Base-by-base conservation (phyloP, 2,888 invertebrate genomes). In the Caenorhabditis panamensis region DNA sequence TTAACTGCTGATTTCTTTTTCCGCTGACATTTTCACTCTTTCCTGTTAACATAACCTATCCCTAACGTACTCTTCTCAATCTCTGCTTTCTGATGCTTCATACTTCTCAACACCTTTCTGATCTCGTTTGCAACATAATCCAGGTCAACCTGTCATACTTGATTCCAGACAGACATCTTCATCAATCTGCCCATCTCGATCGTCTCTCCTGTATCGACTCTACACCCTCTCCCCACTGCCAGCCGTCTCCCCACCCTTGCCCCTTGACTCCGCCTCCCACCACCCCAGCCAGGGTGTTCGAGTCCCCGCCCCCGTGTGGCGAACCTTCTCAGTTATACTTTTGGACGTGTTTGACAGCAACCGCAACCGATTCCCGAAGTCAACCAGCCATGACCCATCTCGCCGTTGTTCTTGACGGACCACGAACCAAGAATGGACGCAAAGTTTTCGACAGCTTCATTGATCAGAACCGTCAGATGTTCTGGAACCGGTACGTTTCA, bases 371-470 rank as follows among this genome's bases (percentile, higher is more conserved):
- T 16, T 16, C 51, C 24, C 11, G 41, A 44, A 49, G 28, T 56
- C 26, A 49, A 28, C 18, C 28, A 41, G 28, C n/a, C 8, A 83
- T 83, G 83, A 61, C 83, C 24, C 82, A 80, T 31, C 64, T 86
- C 13, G 86, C 86, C 28, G 79, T 86, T 24, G 83, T 86, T 22
- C 75, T 86, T 26, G 69, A 84, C 44, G 83, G 84, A 41, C 84
- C 83, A 18, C 80, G 79, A 61, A 68, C 83, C 9, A 82, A 84
- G 63, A 86, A 85, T 79, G 86, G 86, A 16, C 78, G 84, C 0
- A 63, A 81, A 16, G 83, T 86, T 9, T 86, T 85, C 64, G 85
- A 85, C 6, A 82, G 83, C 31, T 86, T 86, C 51, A 56, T 85
- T n/a, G 77, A 80, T 11, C 79, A 82, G 51, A 86, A 86, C 63